These are phyloP conservation scores for Eublepharis macularius DNA, from an alignment of 2,113 vertebrate genomes.

Conservation along the genomic window DNA sequence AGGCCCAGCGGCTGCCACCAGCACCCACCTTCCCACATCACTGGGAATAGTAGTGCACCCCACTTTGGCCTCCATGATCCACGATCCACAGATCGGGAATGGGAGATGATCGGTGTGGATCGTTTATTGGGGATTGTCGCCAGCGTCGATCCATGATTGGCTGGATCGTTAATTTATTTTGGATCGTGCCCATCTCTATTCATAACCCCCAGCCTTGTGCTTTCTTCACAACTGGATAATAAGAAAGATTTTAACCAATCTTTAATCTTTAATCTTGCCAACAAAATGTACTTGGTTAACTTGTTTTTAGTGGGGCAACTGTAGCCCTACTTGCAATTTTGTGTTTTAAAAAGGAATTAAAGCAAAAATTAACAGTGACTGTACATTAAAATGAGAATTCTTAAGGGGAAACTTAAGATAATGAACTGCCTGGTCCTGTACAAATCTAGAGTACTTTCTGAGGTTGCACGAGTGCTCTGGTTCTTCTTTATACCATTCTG, in stretches of 20 bases:
- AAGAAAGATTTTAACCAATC: slow-evolving; percentile 1
- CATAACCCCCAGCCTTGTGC: not conserved
- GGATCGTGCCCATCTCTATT: too few relatives aligned
- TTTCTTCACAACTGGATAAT: slow-evolving; percentile 26
- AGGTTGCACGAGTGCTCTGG: not conserved
- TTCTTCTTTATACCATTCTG: not conserved
- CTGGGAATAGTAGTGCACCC: too few relatives aligned
- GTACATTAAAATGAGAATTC: not conserved
- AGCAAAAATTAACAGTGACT: not conserved
- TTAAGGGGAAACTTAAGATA: slow-evolving; percentile 19
- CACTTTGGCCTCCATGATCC: too few relatives aligned
- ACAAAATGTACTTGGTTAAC: slow-evolving; percentile 23
- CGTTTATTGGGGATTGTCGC: too few relatives aligned
- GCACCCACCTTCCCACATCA: too few relatives aligned
- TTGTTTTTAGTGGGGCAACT: slow-evolving; percentile 18
- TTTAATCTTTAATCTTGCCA: slow-evolving; percentile 36
- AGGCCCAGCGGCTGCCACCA: too few relatives aligned
- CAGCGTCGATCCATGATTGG: too few relatives aligned
- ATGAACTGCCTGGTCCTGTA: slow-evolving; percentile 29
- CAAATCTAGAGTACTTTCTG: not conserved
- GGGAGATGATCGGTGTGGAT: too few relatives aligned
- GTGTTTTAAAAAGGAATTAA: slow-evolving; percentile 23
- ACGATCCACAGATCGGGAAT: too few relatives aligned
- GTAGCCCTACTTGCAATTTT: slow-evolving; percentile 11
- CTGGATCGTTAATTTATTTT: too few relatives aligned